phyloP scores from a whole-genome alignment of 2,888 invertebrate species.

The Argyresthia goedartella region DNA sequence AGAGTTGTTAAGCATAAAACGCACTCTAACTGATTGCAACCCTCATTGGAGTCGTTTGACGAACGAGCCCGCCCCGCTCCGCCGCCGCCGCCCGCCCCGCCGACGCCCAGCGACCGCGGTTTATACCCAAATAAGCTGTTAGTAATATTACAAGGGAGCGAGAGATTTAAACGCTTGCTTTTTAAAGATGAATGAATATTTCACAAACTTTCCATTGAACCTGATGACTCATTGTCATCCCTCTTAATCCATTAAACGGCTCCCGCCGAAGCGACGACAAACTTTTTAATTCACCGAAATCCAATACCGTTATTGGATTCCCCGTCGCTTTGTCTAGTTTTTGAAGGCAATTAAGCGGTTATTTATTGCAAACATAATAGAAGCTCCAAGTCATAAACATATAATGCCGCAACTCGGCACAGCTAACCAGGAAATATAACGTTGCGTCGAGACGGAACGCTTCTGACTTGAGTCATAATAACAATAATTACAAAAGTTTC shows the following conservation, averaged over 20 bases:
- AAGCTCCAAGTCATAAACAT: slow-evolving; percentile 24
- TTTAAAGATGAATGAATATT: slow-evolving; percentile 48
- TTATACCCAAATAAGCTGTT: slow-evolving; percentile 50
- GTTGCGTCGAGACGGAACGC: slow-evolving; percentile 40
- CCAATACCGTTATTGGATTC: neutral
- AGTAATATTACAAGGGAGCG: slow-evolving; percentile 50
- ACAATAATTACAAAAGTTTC: slow-evolving; percentile 65
- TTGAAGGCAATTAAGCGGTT: slow-evolving; percentile 32
- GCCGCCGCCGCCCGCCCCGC: neutral
- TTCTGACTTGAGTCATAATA: slow-evolving; percentile 56
- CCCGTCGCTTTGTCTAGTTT: slow-evolving; percentile 5
- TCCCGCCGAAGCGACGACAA: neutral
- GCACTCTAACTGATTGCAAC: slow-evolving; percentile 61
- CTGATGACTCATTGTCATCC: slow-evolving; percentile 48
- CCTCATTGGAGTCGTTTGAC: slow-evolving; percentile 49
- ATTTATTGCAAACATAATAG: slow-evolving; percentile 40
- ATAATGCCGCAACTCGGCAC: slow-evolving; percentile 38
- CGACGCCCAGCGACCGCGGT: slow-evolving; percentile 20
- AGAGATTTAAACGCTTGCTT: slow-evolving; percentile 53
- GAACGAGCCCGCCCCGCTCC: slow-evolving; percentile 26
- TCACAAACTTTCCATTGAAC: slow-evolving; percentile 27
- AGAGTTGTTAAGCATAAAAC: slow-evolving; percentile 32
- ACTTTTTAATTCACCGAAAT: slow-evolving; percentile 7
- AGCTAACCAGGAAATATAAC: slow-evolving; percentile 64
- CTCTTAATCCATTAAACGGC: slow-evolving; percentile 36